These are phyloP conservation scores for Rhinichthys osculus DNA, from an alignment of 2,797 vertebrate species.

Conservation along the genomic window DNA sequence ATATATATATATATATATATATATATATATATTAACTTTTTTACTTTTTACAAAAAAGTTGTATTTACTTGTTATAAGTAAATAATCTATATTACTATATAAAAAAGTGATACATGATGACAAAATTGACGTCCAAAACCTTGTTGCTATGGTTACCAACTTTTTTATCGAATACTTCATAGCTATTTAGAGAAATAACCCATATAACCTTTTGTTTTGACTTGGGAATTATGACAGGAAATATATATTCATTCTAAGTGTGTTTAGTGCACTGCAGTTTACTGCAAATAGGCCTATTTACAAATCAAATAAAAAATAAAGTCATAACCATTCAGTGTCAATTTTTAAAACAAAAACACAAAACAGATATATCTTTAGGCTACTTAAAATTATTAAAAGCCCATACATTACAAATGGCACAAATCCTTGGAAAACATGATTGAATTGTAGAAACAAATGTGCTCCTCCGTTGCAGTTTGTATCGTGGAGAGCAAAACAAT, in stretches of 20 bases:
- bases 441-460: not conserved
- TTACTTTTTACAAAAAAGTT: not conserved
- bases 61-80: not conserved
- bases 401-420: not conserved
- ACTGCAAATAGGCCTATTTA: not conserved
- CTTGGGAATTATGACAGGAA: not conserved
- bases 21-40: too few species aligned
- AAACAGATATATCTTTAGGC: not conserved
- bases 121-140: not conserved
- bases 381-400: not conserved
- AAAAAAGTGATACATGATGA: not conserved
- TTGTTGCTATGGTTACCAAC: not conserved
- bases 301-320: too few species aligned
- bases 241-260: not conserved
- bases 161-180: too few species aligned
- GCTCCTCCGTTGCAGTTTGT: not conserved
- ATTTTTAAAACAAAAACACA: not conserved
- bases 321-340: not conserved
- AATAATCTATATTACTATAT: too few species aligned
- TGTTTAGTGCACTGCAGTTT: not conserved
- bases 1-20: too few species aligned
- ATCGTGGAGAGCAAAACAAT: not conserved
- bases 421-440: not conserved
- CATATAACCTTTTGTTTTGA: not conserved
- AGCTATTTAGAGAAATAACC: not conserved